Evolutionary conservation across 37 sponge, comb jelly and placozoan genomes (phyloP).

Genomic region (Spongia lamella): DNA sequence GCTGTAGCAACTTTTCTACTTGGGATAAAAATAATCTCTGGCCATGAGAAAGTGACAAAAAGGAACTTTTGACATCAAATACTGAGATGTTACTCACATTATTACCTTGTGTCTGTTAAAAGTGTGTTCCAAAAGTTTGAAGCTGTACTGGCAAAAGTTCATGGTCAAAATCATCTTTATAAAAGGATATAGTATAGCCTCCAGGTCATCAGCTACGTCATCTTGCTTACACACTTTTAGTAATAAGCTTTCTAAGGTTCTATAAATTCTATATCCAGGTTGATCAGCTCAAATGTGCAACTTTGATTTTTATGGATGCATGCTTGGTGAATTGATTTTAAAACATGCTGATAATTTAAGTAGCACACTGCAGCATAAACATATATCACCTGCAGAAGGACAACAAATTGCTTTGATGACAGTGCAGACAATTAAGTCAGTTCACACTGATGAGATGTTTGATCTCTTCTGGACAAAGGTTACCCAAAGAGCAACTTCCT

Average conservation of each 20-base stretch:
- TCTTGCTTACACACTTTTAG: too few relatives aligned
- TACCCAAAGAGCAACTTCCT: not conserved
- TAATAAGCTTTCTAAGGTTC: not conserved
- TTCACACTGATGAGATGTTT: slow-evolving; percentile 6
- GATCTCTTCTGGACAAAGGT: slow-evolving; percentile 14
- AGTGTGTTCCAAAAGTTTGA: too few relatives aligned
- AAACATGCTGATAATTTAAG: slow-evolving; percentile 37
- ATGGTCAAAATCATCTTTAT: too few relatives aligned
- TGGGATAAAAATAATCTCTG: slow-evolving; percentile 8
- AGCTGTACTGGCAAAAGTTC: too few relatives aligned
- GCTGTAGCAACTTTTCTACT: slow-evolving; percentile 5
- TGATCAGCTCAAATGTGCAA: slow-evolving; percentile 5
- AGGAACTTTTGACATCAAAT: not conserved
- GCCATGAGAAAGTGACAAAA: slow-evolving; percentile 8
- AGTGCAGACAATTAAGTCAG: not conserved
- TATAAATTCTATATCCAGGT: slow-evolving; percentile 1
- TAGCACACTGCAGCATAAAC: slow-evolving; percentile 33
- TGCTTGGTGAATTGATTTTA: too few relatives aligned
- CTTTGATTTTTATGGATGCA: too few relatives aligned
- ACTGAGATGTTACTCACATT: too few relatives aligned
- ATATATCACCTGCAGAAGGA: slow-evolving; percentile 70
- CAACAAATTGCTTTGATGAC: slow-evolving; percentile 21
- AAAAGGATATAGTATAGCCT: not conserved
- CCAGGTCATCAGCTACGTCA: too few relatives aligned
- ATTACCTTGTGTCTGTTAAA: too few relatives aligned